Evolutionary conservation across 2,888 invertebrate genomes (phyloP).

Genomic region (Liopterus haemorrhoidalis): DNA sequence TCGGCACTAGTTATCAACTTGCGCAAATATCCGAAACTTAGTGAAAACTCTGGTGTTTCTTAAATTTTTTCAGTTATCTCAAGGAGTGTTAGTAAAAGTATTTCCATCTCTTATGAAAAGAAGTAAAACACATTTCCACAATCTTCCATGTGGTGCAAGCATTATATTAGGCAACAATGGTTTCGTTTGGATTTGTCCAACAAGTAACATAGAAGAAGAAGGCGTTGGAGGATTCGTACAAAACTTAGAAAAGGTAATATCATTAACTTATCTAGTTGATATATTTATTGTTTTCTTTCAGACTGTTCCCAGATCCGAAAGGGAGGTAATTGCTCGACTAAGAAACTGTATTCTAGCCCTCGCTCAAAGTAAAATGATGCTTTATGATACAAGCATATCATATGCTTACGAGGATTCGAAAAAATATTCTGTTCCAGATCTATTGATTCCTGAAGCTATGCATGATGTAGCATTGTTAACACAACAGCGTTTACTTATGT

Average conservation of each 20-base stretch:
- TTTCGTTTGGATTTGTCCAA: conserved; percentile 87
- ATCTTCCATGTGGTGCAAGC: conserved; percentile 83
- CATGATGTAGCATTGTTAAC: conserved; percentile 75
- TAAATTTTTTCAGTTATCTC: conserved; percentile 57
- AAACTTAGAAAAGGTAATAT: conserved; percentile 58
- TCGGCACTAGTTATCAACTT: too few relatives aligned
- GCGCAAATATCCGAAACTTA: too few relatives aligned
- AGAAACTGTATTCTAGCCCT: conserved; percentile 85
- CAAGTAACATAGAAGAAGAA: conserved; percentile 56
- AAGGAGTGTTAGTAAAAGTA: conserved; percentile 85
- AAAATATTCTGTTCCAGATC: conserved; percentile 70
- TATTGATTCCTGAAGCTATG: conserved; percentile 79
- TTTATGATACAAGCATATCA: conserved; percentile 87
- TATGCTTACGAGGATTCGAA: conserved; percentile 86
- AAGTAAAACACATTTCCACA: conserved; percentile 94
- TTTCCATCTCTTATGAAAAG: conserved; percentile 86
- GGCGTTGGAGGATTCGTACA: conserved; percentile 71
- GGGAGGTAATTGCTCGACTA: conserved; percentile 82
- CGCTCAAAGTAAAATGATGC: conserved; percentile 78
- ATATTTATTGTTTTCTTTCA: conserved; percentile 40
- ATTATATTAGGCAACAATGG: conserved; percentile 96
- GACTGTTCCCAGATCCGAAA: conserved; percentile 64
- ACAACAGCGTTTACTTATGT: conserved; percentile 61
- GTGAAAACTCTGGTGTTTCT: too few relatives aligned
- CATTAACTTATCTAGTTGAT: conserved; percentile 5